Conservation (phyloP, 2,113 vertebrate species). For the Poicephalus meyeri region DNA sequence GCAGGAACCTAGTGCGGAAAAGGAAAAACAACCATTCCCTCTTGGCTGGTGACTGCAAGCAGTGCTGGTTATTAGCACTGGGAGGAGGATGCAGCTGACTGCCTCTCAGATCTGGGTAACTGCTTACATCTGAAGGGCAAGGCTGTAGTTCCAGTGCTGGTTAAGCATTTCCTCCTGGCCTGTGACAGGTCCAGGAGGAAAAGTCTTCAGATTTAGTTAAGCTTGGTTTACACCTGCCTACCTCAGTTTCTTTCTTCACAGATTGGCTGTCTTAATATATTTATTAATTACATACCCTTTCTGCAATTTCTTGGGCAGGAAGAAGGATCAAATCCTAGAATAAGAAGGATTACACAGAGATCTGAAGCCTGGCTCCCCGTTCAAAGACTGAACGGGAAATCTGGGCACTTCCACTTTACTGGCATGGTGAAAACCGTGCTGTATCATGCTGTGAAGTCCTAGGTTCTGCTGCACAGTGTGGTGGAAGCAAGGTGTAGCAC, state of each 20-base stretch:
- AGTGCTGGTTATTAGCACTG: not conserved
- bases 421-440: not conserved
- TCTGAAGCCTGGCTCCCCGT: not conserved
- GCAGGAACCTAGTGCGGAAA: not conserved
- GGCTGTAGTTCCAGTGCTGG: not conserved
- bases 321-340: not conserved
- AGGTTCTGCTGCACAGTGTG: not conserved
- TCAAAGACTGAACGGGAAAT: not conserved
- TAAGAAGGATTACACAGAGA: not conserved
- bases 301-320: not conserved
- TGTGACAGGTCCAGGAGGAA: rapidly evolving
- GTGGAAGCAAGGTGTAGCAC: not conserved
- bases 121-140: not conserved
- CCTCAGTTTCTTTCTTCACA: not conserved
- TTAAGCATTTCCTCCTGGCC: not conserved
- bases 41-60: not conserved
- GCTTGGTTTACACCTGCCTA: not conserved
- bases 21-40: not conserved
- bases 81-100: not conserved
- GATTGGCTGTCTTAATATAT: not conserved
- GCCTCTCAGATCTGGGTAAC: not conserved
- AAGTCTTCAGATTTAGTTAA: too few species aligned
- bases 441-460: not conserved
- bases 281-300: not conserved
- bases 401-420: not conserved